Conservation (phyloP, 2,113 vertebrate genomes). For the Murina feae region DNA sequence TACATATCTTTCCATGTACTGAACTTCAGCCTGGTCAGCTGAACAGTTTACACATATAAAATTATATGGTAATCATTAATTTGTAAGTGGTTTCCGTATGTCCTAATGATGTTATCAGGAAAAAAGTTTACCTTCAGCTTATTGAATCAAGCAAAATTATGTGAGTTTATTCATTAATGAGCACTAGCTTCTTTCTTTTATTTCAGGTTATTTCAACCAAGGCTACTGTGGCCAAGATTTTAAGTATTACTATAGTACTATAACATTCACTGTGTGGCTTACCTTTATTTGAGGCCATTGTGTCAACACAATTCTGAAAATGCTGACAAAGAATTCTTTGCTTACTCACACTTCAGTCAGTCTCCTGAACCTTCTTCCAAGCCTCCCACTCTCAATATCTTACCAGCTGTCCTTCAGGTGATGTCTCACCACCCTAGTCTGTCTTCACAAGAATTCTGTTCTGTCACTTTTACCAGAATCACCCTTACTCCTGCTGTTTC, state of each 20-base stretch:
- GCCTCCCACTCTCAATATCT: background rate
- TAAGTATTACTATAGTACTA: background rate
- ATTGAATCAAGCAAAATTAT: conserved; percentile 18
- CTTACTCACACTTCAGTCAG: background rate
- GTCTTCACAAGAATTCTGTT: background rate
- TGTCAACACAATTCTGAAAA: background rate
- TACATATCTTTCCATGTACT: background rate
- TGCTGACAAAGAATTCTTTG: conserved; percentile 16
- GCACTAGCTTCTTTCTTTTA: background rate
- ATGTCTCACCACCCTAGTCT: background rate
- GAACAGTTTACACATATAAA: background rate
- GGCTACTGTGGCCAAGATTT: background rate
- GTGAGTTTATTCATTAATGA: conserved; percentile 1
- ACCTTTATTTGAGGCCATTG: background rate
- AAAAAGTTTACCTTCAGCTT: conserved; percentile 7
- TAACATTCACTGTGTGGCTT: background rate
- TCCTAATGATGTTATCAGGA: background rate
- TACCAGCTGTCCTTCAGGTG: background rate
- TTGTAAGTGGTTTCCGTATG: background rate
- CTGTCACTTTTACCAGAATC: background rate
- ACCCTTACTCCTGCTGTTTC: background rate
- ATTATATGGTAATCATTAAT: background rate
- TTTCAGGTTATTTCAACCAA: background rate
- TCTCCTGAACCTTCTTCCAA: background rate
- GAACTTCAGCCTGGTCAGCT: background rate